phyloP scores from a whole-genome alignment of 2,113 vertebrate genomes.

The Chamaetylas fuelleborni region DNA sequence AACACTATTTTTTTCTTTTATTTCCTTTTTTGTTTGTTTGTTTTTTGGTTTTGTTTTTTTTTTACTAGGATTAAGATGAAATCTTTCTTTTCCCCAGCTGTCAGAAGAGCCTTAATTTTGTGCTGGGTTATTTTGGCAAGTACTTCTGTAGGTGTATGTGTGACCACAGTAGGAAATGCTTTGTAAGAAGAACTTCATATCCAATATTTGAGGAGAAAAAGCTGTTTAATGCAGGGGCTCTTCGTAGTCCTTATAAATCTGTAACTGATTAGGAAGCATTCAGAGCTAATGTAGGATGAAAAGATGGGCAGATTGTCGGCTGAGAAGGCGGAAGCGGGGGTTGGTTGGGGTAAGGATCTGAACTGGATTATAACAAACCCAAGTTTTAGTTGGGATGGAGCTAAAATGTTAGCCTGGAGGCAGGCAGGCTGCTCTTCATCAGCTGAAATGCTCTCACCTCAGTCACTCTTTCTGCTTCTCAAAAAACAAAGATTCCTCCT shows the following conservation, averaged over 20 bases:
- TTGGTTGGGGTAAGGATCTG: background rate
- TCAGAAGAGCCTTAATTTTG: constrained; percentile 2
- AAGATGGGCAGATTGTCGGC: background rate
- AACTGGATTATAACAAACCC: constrained; percentile 14
- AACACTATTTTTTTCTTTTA: background rate
- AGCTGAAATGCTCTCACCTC: background rate
- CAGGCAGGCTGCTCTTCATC: background rate
- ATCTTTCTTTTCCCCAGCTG: background rate
- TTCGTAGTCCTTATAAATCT: constrained; percentile 27
- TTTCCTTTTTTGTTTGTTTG: background rate
- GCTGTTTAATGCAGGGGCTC: background rate
- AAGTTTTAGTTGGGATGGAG: background rate
- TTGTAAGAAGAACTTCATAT: constrained; percentile 25
- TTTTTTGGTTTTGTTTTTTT: background rate
- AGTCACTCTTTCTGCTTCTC: background rate
- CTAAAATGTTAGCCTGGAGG: background rate
- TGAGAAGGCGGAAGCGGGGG: background rate
- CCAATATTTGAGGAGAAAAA: constrained; percentile 37
- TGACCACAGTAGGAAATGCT: background rate
- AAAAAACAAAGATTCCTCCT: background rate
- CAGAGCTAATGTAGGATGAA: constrained; percentile 36
- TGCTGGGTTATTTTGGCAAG: background rate
- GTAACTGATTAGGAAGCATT: constrained; percentile 51
- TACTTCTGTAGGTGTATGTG: constrained; percentile 2
- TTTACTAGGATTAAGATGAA: background rate